Percentiles rank a stretch among this genome's conserved stretches.
Conservation (phyloP, 2,113 vertebrate genomes). For the Canis aureus region DNA sequence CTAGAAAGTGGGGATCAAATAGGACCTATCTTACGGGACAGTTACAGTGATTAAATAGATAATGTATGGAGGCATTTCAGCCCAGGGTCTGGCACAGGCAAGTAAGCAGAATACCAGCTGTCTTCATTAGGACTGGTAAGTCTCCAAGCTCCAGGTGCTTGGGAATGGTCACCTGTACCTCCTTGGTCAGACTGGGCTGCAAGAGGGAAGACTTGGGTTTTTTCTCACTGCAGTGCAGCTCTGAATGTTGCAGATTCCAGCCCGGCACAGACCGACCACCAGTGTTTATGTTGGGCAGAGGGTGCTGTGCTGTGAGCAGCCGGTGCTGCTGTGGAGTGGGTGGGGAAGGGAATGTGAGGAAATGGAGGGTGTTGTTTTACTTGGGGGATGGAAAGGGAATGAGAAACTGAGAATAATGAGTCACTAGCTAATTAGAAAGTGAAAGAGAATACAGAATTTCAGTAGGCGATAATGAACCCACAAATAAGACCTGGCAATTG, state of each 20-base stretch:
- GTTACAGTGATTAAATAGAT: neutral
- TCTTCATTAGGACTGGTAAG: neutral
- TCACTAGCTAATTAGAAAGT: neutral
- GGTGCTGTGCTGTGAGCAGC: neutral
- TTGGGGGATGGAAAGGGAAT: neutral
- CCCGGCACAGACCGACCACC: fast-evolving
- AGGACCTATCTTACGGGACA: neutral
- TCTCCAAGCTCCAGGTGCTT: neutral
- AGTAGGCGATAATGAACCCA: neutral
- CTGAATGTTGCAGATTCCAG: neutral
- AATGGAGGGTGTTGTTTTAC: neutral
- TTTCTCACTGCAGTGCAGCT: neutral
- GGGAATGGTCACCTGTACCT: fast-evolving
- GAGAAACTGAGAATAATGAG: neutral
- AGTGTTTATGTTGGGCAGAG: fast-evolving
- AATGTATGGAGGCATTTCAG: neutral
- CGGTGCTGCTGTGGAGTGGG: neutral
- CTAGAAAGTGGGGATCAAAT: neutral
- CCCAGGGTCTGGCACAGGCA: neutral
- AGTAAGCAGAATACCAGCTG: neutral
- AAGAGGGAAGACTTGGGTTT: neutral
- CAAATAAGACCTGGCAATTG: neutral
- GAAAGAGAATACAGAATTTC: neutral
- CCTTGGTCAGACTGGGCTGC: neutral
- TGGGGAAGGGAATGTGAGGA: neutral